Evolutionary conservation across 2,797 vertebrate genomes (phyloP).

Genomic region (Clarias fuscus): DNA sequence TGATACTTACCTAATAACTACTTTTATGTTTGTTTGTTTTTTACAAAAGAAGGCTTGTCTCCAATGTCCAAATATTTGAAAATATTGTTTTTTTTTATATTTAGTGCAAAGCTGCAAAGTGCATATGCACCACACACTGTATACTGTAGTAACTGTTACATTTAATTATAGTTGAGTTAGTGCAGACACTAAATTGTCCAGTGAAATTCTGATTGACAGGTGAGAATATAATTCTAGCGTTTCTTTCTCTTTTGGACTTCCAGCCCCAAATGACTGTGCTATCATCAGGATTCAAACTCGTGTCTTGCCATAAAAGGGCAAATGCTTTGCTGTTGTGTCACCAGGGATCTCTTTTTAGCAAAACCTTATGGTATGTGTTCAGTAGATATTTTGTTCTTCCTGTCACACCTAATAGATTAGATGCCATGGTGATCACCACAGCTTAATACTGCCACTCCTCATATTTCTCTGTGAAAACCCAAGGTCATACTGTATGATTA

Average conservation of each 20-base stretch:
- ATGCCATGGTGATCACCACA: constrained; percentile 56
- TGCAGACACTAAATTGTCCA: background rate
- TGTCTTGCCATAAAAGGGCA: background rate
- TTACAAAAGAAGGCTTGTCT: background rate
- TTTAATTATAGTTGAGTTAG: background rate
- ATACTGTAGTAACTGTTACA: background rate
- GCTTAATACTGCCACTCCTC: constrained; percentile 50
- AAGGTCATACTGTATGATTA: constrained; percentile 58
- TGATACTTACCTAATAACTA: background rate
- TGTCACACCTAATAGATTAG: constrained; percentile 43
- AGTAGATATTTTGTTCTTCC: constrained; percentile 33
- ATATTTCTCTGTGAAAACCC: constrained; percentile 56
- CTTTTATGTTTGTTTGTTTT: background rate
- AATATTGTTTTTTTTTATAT: background rate
- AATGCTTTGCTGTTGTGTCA: background rate
- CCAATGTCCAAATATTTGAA: background rate
- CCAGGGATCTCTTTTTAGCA: background rate
- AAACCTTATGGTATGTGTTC: constrained; percentile 16
- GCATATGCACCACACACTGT: no score
- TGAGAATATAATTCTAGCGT: background rate
- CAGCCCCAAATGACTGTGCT: background rate
- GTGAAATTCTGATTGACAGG: background rate
- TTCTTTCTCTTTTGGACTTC: background rate
- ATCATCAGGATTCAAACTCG: background rate
- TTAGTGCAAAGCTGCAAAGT: background rate